Conservation (phyloP, 2,113 vertebrate genomes). For the Peromyscus polionotus region DNA sequence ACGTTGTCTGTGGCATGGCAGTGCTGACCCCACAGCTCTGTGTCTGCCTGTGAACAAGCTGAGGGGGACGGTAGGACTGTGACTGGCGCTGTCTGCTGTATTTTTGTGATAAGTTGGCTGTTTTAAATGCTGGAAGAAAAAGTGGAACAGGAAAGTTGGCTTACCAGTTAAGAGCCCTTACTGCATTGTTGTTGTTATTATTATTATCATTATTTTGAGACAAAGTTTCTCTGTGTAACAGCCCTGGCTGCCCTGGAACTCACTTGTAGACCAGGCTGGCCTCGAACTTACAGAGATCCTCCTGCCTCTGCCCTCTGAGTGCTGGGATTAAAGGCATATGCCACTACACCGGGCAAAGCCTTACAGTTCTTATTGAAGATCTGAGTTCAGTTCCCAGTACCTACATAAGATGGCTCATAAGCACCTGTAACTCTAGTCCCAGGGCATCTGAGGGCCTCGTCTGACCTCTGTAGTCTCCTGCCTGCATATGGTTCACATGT, state of each 20-base stretch:
- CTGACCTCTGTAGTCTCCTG: not conserved
- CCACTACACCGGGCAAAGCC: not conserved
- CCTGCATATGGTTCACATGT: too few relatives aligned
- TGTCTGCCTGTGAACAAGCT: not conserved
- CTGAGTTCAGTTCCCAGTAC: not conserved
- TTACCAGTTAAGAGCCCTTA: not conserved
- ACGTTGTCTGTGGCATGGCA: not conserved
- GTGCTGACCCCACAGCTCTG: not conserved
- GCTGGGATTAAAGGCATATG: too few relatives aligned
- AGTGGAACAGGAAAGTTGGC: not conserved
- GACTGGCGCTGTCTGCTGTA: not conserved
- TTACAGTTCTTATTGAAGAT: not conserved
- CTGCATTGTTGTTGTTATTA: not conserved
- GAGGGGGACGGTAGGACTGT: not conserved
- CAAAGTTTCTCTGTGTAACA: not conserved
- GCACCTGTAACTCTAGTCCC: not conserved
- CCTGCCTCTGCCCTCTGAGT: not conserved
- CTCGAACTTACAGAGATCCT: not conserved
- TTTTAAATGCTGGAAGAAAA: constrained; percentile 28
- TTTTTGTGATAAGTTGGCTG: not conserved
- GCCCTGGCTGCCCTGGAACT: not conserved
- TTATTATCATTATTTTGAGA: not conserved
- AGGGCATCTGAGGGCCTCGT: not conserved
- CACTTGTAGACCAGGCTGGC: not conserved
- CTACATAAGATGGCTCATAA: not conserved